Base-by-base conservation (phyloP, 2,797 vertebrate species). In the Steatocranus sp. region DNA sequence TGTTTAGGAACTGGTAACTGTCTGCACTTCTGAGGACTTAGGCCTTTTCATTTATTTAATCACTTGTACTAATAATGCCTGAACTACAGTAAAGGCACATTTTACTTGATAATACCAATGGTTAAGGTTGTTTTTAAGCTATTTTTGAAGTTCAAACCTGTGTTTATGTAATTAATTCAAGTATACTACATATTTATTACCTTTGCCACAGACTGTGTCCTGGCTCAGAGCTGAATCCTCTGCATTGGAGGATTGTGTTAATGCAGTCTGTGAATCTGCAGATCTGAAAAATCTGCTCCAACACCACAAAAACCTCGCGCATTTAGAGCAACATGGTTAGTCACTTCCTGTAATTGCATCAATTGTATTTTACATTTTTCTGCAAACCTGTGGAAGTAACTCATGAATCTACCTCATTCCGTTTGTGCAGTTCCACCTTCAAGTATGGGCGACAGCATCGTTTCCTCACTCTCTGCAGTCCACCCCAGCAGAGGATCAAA, bases 241-340 rank as follows among this genome's bases (percentile, higher is more conserved):
- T 2, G 81, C 89, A 49, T 87, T 95, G 90, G 94, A 94, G 17
- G 94, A 95, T 30, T 95, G 90, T 76, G 74, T 93, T 9, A 84
- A 84, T 74, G 89, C 92, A 4, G 81, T 96, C 18, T 93, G 92
- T 25, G 89, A 96, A 38, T 94, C 92, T 3, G 87, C 83, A 25
- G 81, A 95, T 73, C 78, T 96, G 53, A 93, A 89, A 49, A 78
- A 77, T 79, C 84, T 96, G 23, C 92, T 95, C 48, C 93, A 92
- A 81, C 93, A 95, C 81, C 95, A 95, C 82, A 94, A 90, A 89
- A 23, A 63, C 8, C 86, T 86, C 1, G 88, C 88, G 2, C 86
- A 90, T 83, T 87, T 94, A 27, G 89, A 93, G 61, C 88, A 88
- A 81, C 94, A 94, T 18, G 94, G 94, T 95, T 61, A 82, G 82